Conservation (phyloP, 2,888 invertebrate genomes). For the Plebejus argus region DNA sequence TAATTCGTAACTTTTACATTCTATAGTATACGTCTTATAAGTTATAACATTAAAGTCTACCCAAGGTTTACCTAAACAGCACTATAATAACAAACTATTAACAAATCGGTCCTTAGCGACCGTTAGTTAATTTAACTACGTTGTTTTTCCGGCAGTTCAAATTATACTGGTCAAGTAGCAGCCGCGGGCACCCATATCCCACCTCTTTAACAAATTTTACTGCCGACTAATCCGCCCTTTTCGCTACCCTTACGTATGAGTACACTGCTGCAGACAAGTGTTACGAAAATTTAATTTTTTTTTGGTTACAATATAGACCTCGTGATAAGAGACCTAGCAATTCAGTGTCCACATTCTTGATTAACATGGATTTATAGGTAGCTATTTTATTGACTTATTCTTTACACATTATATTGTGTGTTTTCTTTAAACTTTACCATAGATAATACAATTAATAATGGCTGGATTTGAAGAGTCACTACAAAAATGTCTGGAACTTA, state of each 20-base stretch:
- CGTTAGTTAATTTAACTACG: constrained; percentile 3
- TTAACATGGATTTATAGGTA: too few relatives aligned
- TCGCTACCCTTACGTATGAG: constrained; percentile 47
- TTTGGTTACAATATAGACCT: neutral
- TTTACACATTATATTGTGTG: neutral
- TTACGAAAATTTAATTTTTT: neutral
- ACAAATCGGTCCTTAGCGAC: neutral
- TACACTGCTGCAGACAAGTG: constrained; percentile 34
- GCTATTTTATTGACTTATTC: too few relatives aligned
- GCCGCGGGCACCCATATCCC: constrained; percentile 69
- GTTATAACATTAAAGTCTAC: neutral
- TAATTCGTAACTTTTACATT: neutral
- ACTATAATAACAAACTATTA: neutral
- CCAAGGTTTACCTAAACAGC: neutral
- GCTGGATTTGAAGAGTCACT: too few relatives aligned
- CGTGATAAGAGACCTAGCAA: neutral
- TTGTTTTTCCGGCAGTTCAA: constrained; percentile 45
- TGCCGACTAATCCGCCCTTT: constrained; percentile 74
- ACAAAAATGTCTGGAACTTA: neutral
- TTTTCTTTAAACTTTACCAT: neutral
- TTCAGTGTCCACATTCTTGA: neutral
- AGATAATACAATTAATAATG: too few relatives aligned
- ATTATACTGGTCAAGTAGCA: constrained; percentile 49
- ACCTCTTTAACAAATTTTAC: constrained; percentile 79
- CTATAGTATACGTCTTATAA: neutral